Evolutionary conservation across 2,797 vertebrate genomes (phyloP).

Genomic region (Alauda arvensis): DNA sequence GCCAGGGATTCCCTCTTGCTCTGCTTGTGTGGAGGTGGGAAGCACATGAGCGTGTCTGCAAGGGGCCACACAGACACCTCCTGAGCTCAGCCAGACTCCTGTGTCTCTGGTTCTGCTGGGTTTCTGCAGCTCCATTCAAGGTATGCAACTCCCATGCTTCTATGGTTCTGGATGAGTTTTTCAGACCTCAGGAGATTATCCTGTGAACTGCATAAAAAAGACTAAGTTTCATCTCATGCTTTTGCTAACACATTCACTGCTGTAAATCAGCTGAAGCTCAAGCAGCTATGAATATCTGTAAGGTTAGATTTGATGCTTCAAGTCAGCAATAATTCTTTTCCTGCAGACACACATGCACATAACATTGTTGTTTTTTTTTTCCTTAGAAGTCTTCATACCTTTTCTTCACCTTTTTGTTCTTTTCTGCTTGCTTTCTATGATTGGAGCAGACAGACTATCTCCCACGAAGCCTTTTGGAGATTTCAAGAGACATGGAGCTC

Average conservation of each 20-base stretch:
- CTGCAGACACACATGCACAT: not conserved
- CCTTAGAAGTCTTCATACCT: not conserved
- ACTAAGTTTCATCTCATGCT: not conserved
- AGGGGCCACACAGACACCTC: fast-evolving
- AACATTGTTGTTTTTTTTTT: not conserved
- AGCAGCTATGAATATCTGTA: not conserved
- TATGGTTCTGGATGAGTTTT: not conserved
- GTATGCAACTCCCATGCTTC: not conserved
- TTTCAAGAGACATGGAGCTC: not conserved
- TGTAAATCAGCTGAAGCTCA: not conserved
- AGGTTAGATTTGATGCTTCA: not conserved
- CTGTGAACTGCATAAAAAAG: not conserved
- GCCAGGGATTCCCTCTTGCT: fast-evolving
- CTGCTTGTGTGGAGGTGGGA: fast-evolving
- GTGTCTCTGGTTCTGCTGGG: not conserved
- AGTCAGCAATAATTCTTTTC: not conserved
- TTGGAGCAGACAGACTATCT: not conserved
- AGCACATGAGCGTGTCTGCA: not conserved
- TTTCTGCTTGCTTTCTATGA: not conserved
- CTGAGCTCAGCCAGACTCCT: not conserved
- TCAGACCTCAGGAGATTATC: not conserved
- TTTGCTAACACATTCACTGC: not conserved
- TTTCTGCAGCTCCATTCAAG: not conserved
- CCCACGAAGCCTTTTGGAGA: not conserved
- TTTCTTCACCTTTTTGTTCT: not conserved